Base-by-base conservation (phyloP, 1,140 invertebrate species). In the Oedothorax gibbosus region DNA sequence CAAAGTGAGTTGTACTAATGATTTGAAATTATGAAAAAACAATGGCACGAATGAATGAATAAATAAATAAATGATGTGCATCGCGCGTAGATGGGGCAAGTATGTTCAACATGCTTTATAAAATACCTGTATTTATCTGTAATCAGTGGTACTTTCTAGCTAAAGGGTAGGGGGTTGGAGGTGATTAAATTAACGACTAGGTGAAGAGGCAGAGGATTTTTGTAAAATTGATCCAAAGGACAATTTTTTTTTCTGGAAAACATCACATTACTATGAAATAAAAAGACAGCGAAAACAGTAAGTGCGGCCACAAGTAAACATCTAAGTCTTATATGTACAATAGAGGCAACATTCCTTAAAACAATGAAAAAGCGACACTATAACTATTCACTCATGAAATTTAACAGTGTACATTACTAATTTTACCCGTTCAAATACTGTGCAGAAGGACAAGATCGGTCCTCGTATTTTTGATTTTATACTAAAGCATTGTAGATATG, bases 361-460 rank as follows among this genome's bases (percentile, higher is more conserved):
- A 84, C 72, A 84, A 84, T 76, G 71, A 76, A 84, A 84, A 84
- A 84, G 81, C 81, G 71, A 84, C 71, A 73, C 56, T 84, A 62
- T 75, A 75, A 75, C 81, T 84, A 84, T 84, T 84, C 81, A 84
- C 72, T 75, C 76, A 84, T 54, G 72, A 84, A 14, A 57, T 84
- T 84, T 76, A 75, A 84, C 81, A 84, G 81, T 75, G 71, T 84
- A 84, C 81, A 84, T 75, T 84, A 75, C 81, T 84, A 84, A 84
- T 84, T 81, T 82, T 84, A 84, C 81, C 81, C 81, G 81, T 84
- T 76, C 81, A 84, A 75, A 68, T 84, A 75, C 81, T 84, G 81
- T 84, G 81, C 81, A 84, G 57, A 72, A 84, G 62, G 81, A 84
- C 53, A 66, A 50, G 14, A 65, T 11, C 18, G 54, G 56, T 84